A percentile compares a stretch with the other conserved stretches of the same genome.
phyloP scores from a whole-genome alignment of 2,797 vertebrate genomes.

The Neomorphus geoffroyi region DNA sequence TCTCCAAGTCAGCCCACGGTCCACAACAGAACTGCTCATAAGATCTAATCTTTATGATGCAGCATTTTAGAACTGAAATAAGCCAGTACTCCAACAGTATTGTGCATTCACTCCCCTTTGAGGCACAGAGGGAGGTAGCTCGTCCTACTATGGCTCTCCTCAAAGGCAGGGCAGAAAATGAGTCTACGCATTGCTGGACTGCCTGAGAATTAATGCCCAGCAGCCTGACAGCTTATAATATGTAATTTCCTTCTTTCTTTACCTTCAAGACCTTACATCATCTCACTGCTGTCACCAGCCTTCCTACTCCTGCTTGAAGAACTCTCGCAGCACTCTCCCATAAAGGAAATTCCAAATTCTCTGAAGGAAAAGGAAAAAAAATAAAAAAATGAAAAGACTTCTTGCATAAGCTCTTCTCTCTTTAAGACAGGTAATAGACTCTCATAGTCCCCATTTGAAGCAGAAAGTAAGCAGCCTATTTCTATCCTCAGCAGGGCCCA shows the following conservation, averaged over 20 bases:
- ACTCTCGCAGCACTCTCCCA: neutral
- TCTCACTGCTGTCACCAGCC: neutral
- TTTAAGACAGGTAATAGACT: neutral
- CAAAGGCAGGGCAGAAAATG: neutral
- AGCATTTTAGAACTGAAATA: neutral
- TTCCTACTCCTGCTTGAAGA: neutral
- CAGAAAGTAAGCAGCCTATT: neutral
- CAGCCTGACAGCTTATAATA: neutral
- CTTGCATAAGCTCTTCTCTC: neutral
- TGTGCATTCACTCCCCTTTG: neutral
- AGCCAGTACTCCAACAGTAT: neutral
- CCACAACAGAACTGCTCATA: neutral
- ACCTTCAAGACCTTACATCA: neutral
- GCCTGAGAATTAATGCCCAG: neutral
- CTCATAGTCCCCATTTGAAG: neutral
- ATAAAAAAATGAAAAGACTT: neutral
- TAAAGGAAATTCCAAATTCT: neutral
- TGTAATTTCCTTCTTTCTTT: neutral
- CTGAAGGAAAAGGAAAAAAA: neutral
- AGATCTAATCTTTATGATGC: neutral
- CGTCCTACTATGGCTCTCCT: neutral
- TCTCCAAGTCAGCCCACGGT: neutral
- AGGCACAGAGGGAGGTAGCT: neutral
- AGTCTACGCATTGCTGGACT: neutral
- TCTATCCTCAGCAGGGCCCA: neutral